phyloP scores from a whole-genome alignment of 2,797 vertebrate genomes.

The Sebastes taczanowskii region DNA sequence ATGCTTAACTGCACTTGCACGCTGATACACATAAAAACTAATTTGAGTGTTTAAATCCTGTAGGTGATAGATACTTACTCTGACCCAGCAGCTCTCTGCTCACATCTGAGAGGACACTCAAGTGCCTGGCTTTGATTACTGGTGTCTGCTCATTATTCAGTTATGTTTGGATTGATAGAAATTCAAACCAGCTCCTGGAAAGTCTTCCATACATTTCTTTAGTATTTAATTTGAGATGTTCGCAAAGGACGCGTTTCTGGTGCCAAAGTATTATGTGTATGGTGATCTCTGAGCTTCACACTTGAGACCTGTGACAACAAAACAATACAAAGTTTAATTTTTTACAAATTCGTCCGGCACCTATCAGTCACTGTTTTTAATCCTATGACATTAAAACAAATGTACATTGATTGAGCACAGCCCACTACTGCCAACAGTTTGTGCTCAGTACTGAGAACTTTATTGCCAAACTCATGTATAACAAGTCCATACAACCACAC shows the following conservation, averaged over 20 bases:
- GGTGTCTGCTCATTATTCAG: conserved; percentile 32
- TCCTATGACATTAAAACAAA: conserved; percentile 13
- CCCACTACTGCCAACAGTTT: conserved; percentile 63
- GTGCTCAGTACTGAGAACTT: conserved; percentile 41
- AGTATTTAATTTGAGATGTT: conserved; percentile 32
- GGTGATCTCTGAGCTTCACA: conserved; percentile 5
- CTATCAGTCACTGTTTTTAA: conserved; percentile 26
- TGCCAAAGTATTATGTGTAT: conserved; percentile 45
- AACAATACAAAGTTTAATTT: conserved; percentile 14
- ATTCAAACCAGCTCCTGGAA: conserved; percentile 44
- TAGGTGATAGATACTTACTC: conserved; percentile 10
- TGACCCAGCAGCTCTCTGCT: conserved; percentile 16
- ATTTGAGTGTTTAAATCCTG: conserved; percentile 18
- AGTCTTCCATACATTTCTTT: conserved; percentile 62
- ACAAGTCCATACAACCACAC: conserved; percentile 30
- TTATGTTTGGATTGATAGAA: neutral
- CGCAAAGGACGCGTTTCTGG: conserved; percentile 28
- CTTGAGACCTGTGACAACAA: conserved; percentile 16
- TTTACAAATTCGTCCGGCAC: conserved; percentile 17
- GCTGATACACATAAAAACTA: neutral
- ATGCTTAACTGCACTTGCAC: conserved; percentile 1
- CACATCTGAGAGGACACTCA: conserved; percentile 63
- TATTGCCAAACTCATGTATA: conserved; percentile 53
- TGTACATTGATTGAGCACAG: conserved; percentile 24
- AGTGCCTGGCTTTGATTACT: conserved; percentile 70